Evolutionary conservation across 2,888 invertebrate species (phyloP), one percentile per base, ranked within the genome.

Genomic region (Lochmaea capreae): DNA sequence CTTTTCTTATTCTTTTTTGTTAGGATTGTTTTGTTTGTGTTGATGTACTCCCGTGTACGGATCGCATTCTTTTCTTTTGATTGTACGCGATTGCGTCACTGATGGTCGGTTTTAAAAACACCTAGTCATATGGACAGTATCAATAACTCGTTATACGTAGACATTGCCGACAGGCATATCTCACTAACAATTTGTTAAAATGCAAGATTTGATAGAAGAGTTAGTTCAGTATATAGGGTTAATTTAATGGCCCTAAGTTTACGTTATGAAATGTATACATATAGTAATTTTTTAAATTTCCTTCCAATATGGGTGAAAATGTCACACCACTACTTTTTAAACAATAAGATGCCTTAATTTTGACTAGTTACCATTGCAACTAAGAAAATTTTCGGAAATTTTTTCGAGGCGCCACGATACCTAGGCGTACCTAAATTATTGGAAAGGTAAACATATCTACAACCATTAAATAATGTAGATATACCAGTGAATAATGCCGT

Each of bases 1-100:
- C 49, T 68, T 65, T 77, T 76, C 71, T 74, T 66, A 65, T 75
- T 73, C 65, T 70, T 76, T 77, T 77, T 73, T 77, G 58, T 73
- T 49, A 73, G 63, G 63, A 61, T 71, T 73, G 72, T 67, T 71
- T 74, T 70, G 70, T 67, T 73, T 74, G 65, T 73, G 67, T 72
- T 70, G 66, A 74, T 75, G 74, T 74, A 74, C 76, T 76, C 70
- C 72, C 71, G 74, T 70, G 68, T 71, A 54, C 59, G 62, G 76
- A 70, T 76, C 72, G 65, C 71, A 76, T 76, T 76, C 73, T 66
- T 73, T 66, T 39, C 68, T 71, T 73, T 76, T 72, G 71, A 71
- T 74, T 66, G 16, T 54, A 54, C 16, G 65, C 58, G 65, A 71
- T 65, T 71, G 65, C 71, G 71, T 71, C 71, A 67, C 69, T 63